Conservation (phyloP, 2,888 invertebrate species). For the Amphipyra tragopoginis region DNA sequence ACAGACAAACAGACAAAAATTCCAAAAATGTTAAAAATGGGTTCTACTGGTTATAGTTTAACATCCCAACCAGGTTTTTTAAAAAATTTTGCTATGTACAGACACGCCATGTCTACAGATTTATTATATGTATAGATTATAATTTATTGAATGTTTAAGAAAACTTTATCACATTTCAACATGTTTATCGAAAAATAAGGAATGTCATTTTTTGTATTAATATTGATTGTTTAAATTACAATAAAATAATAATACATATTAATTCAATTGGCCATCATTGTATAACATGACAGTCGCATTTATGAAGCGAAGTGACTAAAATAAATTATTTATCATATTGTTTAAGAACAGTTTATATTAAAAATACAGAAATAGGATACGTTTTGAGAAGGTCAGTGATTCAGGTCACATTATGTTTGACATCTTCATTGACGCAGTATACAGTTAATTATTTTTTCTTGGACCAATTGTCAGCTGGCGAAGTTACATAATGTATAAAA, state of each 20-base stretch:
- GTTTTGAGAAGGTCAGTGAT: conserved; percentile 20
- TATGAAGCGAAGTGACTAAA: conserved; percentile 1
- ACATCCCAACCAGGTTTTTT: too few relatives aligned
- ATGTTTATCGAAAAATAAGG: background rate
- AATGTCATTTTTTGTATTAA: background rate
- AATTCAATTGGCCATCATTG: conserved; percentile 16
- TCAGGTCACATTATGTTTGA: conserved; percentile 17
- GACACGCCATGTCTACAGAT: too few relatives aligned
- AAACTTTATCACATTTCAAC: background rate
- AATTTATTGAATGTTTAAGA: too few relatives aligned
- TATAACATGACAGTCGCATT: conserved; percentile 8
- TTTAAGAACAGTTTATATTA: conserved; percentile 2
- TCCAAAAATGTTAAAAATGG: too few relatives aligned
- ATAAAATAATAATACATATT: conserved; percentile 3
- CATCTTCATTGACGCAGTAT: conserved; percentile 31
- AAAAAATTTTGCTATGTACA: too few relatives aligned
- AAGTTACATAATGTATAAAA: too few relatives aligned
- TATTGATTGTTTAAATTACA: background rate
- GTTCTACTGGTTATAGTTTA: too few relatives aligned
- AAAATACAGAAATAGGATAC: conserved; percentile 17
- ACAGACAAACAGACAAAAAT: too few relatives aligned
- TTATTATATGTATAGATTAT: too few relatives aligned
- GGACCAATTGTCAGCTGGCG: background rate
- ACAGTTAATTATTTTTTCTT: background rate
- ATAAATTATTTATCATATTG: conserved; percentile 10